phyloP scores from a whole-genome alignment of 2,113 vertebrate species.

The Sander lucioperca region DNA sequence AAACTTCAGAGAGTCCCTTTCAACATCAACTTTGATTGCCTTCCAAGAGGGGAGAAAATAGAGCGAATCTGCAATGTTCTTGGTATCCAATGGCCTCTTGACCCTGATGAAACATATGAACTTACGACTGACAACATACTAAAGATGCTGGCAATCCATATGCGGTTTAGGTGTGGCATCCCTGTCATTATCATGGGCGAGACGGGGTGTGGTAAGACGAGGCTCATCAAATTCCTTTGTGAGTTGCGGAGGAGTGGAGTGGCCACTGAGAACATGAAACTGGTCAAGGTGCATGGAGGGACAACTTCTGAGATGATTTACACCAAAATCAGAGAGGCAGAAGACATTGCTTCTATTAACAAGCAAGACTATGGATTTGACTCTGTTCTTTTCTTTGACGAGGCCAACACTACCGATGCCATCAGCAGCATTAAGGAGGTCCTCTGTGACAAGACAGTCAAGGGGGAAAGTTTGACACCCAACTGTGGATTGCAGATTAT shows the following conservation, averaged over 20 bases:
- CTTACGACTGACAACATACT: constrained; percentile 95
- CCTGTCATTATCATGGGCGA: constrained; percentile 98
- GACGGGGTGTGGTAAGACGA: constrained; percentile 96
- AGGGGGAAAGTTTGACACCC: constrained; percentile 81
- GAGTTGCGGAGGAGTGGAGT: constrained; percentile 81
- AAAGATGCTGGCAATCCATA: constrained; percentile 96
- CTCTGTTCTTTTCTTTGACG: constrained; percentile 95
- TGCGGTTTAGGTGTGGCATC: constrained; percentile 95
- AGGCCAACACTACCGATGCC: constrained; percentile 96
- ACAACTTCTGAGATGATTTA: constrained; percentile 91
- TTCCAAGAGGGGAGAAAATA: constrained; percentile 89
- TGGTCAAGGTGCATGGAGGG: constrained; percentile 96
- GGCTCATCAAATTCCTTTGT: constrained; percentile 93
- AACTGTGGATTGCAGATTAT: constrained; percentile 88
- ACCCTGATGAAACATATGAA: constrained; percentile 95
- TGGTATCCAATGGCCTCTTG: constrained; percentile 87
- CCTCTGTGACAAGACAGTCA: constrained; percentile 90
- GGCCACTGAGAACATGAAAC: constrained; percentile 89
- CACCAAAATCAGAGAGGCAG: constrained; percentile 87
- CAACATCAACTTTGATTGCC: constrained; percentile 89
- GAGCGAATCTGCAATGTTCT: constrained; percentile 89
- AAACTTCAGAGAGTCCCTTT: constrained; percentile 90
- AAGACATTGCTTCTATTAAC: constrained; percentile 84
- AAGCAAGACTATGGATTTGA: constrained; percentile 84
- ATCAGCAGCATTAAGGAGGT: constrained; percentile 95